Evolutionary conservation across 2,797 vertebrate genomes (phyloP), one percentile per base, ranked within the genome.

Genomic region (Leuciscus waleckii): DNA sequence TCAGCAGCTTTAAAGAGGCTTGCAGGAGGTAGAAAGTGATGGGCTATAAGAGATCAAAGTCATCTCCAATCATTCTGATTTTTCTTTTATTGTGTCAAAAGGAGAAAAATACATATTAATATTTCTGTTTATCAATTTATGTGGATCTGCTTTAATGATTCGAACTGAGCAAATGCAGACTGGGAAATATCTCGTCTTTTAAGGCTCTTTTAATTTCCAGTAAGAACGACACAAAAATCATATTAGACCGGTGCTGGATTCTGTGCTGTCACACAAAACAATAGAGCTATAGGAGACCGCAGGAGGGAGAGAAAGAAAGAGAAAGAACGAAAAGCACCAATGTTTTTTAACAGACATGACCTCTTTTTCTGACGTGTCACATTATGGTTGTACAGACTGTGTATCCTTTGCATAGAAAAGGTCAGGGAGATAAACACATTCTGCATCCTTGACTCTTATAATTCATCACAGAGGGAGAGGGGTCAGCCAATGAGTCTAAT

Each of bases 331-430:
- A 56, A 49, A 86, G 87, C 87, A 85, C 90, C 92, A 92, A 92
- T 86, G 88, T 93, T 94, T 93, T 92, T 93, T 92, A 91, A 85
- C 89, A 88, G 87, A 88, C 90, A 83, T 94, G 94, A 94, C 94
- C 95, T 94, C 93, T 93, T 95, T 95, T 95, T 90, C 93, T 93
- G 93, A 92, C 87, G 85, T 91, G 92, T 95, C 94, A 94, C 93
- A 95, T 95, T 95, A 94, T 87, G 89, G 92, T 90, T 91, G 80
- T 90, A 93, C 92, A 88, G 87, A 93, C 92, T 77, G 88, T 87
- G 90, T 94, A 94, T 95, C 91, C 92, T 95, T 95, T 95, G 94
- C 95, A 95, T 95, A 94, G 92, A 91, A 95, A 96, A 96, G 95
- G 95, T 96, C 95, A 94, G 92, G 90, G 85, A 95, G 93, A 95